A percentile compares a stretch with the other conserved stretches of the same genome.
These are phyloP conservation scores for Indicator maculatus DNA, from an alignment of 2,113 vertebrate genomes.

Conservation along the genomic window DNA sequence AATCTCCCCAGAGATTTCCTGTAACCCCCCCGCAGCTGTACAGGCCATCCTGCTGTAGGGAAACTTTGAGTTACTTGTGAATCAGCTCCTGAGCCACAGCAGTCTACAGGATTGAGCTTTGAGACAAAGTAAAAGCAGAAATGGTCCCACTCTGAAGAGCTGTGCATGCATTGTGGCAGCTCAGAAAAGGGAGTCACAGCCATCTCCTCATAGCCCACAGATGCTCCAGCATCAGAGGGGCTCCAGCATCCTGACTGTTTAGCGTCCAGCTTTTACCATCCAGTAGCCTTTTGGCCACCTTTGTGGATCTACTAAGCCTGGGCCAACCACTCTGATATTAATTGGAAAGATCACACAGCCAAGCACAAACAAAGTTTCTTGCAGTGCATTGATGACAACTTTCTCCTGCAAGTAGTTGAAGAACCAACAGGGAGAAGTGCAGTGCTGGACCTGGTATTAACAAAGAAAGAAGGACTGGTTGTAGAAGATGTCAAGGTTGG, in stretches of 20 bases:
- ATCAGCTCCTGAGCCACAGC: background rate
- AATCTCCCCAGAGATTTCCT: background rate
- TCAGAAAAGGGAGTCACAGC: background rate
- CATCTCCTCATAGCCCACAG: background rate
- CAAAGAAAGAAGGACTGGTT: no score
- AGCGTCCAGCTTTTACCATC: background rate
- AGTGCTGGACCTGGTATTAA: no score
- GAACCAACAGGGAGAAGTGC: no score
- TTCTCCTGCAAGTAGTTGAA: no score
- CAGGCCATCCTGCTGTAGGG: background rate
- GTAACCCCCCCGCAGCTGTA: background rate
- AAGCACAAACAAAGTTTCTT: no score
- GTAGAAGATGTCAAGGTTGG: no score
- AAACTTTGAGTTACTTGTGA: background rate
- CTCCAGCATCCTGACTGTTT: no score
- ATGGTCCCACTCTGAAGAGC: background rate
- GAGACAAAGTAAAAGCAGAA: background rate
- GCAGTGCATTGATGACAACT: no score
- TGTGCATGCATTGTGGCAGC: background rate
- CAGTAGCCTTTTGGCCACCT: background rate
- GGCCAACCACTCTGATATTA: background rate
- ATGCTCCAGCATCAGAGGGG: background rate
- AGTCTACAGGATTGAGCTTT: background rate
- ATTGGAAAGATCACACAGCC: no score
- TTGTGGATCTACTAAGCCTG: background rate